Conservation (phyloP, 2,113 vertebrate species). For the Phylloscopus trochilus region DNA sequence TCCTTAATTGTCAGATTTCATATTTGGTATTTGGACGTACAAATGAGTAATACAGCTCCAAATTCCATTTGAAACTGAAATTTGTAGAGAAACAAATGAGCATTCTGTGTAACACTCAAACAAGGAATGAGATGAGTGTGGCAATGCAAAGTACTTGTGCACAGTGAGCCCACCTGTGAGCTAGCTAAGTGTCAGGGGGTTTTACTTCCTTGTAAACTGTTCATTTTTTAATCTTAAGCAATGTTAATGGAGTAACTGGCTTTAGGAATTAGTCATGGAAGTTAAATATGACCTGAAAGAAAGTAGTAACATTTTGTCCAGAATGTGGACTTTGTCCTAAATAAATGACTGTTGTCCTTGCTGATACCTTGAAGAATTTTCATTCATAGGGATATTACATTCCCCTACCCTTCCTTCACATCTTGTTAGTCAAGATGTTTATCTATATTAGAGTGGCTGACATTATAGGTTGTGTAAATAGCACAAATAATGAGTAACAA, state of each 20-base stretch:
- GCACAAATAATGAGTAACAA: not conserved
- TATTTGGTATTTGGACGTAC: not conserved
- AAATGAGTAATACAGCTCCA: not conserved
- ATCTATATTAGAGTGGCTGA: not conserved
- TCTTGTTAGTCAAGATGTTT: not conserved
- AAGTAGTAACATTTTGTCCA: not conserved
- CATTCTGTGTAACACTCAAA: not conserved
- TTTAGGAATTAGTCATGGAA: not conserved
- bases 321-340: not conserved
- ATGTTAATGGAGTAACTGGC: not conserved
- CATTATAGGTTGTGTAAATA: not conserved
- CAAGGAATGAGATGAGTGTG: not conserved
- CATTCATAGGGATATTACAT: not conserved
- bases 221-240: conserved; percentile 38
- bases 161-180: not conserved
- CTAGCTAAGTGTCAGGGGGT: not conserved
- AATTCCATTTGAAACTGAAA: not conserved
- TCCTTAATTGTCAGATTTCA: not conserved
- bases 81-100: not conserved
- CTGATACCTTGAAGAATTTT: not conserved
- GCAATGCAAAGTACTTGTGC: not conserved
- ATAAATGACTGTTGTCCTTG: not conserved
- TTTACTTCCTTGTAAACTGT: not conserved
- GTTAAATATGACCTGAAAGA: not conserved
- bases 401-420: not conserved